Evolutionary conservation across 1,140 invertebrate genomes (phyloP).

Genomic region (Zaprionus kolodkinae): DNA sequence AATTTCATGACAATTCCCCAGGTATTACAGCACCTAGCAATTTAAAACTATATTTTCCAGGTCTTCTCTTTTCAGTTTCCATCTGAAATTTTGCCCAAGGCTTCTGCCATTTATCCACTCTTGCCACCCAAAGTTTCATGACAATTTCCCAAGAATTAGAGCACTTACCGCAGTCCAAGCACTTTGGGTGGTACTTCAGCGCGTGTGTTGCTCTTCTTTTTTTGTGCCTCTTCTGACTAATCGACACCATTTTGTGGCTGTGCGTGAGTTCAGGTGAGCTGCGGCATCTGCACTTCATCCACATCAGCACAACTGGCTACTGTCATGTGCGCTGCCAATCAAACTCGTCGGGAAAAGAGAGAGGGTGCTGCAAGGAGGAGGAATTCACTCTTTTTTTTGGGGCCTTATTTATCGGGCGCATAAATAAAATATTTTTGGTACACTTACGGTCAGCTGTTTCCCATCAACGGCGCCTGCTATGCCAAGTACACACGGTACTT

Average conservation of each 20-base stretch:
- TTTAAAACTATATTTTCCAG: background rate
- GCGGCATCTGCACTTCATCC: conserved; percentile 46
- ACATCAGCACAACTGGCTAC: conserved; percentile 3
- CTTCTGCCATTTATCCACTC: background rate
- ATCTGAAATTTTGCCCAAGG: background rate
- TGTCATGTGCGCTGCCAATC: conserved; percentile 52
- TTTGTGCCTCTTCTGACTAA: background rate
- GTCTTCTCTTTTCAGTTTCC: background rate
- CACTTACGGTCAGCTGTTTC: conserved; percentile 75
- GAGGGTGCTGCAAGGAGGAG: background rate
- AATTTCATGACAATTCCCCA: background rate
- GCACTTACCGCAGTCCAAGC: background rate
- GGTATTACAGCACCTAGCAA: background rate
- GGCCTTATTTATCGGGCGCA: conserved; percentile 72
- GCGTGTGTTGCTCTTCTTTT: background rate
- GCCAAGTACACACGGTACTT: background rate
- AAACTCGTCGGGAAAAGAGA: background rate
- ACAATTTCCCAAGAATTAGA: background rate
- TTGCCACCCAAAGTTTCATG: background rate
- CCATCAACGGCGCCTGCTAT: conserved; percentile 75
- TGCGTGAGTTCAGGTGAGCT: conserved; percentile 21
- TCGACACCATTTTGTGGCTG: conserved; percentile 7
- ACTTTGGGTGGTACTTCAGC: conserved; percentile 2
- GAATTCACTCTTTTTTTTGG: conserved; percentile 30
- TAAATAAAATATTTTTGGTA: conserved; percentile 81